Evolutionary conservation across 2,888 invertebrate genomes (phyloP).

Genomic region (Xestoiulus laeticollis): DNA sequence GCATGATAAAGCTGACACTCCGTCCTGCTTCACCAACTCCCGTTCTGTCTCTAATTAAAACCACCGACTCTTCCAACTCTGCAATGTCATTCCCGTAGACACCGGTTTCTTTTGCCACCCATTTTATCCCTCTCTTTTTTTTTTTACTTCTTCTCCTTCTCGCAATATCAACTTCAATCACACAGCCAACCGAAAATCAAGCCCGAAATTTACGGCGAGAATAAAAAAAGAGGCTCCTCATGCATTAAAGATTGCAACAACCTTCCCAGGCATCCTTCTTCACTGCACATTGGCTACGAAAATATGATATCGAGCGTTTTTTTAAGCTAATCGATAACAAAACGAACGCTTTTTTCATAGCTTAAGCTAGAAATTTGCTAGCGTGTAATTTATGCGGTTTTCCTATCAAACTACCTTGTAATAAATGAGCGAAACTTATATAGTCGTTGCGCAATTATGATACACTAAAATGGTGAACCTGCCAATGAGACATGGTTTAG

Average conservation of each 20-base stretch:
- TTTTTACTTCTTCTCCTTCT: constrained; percentile 34
- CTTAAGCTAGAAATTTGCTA: background rate
- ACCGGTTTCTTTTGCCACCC: background rate
- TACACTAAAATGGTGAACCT: background rate
- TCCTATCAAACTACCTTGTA: background rate
- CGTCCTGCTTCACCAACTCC: constrained; percentile 51
- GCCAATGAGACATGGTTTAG: background rate
- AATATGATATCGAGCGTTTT: constrained; percentile 22
- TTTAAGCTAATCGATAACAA: constrained; percentile 9
- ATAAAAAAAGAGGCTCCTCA: constrained; percentile 30
- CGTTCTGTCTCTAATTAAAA: constrained; percentile 53
- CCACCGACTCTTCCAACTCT: constrained; percentile 47
- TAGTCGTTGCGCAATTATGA: background rate
- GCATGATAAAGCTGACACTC: constrained; percentile 52
- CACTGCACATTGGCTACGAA: background rate
- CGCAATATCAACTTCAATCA: constrained; percentile 40
- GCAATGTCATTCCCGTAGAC: constrained; percentile 46
- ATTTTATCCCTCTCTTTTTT: background rate
- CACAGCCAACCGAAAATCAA: constrained; percentile 38
- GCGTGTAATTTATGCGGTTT: constrained; percentile 15
- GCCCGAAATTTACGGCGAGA: constrained; percentile 30
- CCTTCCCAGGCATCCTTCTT: background rate
- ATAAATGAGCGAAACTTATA: background rate
- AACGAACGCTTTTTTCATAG: background rate
- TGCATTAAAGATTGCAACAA: constrained; percentile 43